A percentile compares a stretch with the other conserved stretches of the same genome.
phyloP scores from a whole-genome alignment of 64 coral and sea anemone species.

The Acropora yongei region DNA sequence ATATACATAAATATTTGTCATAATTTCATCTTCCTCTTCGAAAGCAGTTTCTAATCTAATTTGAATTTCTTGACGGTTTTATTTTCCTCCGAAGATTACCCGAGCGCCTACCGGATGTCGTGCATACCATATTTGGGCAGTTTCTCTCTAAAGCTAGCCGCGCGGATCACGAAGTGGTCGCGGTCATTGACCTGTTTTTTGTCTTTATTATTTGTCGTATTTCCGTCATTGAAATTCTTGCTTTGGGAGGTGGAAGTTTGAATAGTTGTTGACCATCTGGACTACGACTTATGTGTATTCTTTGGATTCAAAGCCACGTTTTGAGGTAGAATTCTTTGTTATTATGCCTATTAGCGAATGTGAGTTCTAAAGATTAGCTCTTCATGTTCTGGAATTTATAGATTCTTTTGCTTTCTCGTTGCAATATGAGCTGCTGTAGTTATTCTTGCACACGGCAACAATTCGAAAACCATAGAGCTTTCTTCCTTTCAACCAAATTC shows the following conservation, averaged over 20 bases:
- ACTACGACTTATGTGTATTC: conserved; percentile 8
- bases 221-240: conserved; percentile 54
- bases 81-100: not conserved
- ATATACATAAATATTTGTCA: too few species aligned
- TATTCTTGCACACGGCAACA: not conserved
- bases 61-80: too few species aligned
- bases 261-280: not conserved
- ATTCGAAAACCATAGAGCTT: not conserved
- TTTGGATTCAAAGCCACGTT: not conserved
- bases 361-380: not conserved
- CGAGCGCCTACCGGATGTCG: not conserved
- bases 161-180: conserved; percentile 11
- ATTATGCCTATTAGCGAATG: not conserved
- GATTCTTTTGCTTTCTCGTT: not conserved
- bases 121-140: conserved; percentile 51
- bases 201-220: not conserved
- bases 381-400: conserved; percentile 15
- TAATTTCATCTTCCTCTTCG: too few species aligned
- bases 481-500: too few species aligned
- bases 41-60: too few species aligned
- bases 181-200: not conserved
- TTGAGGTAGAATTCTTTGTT: conserved; percentile 3
- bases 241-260: conserved; percentile 30
- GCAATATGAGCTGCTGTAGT: not conserved
- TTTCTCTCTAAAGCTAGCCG: not conserved